Evolutionary conservation across 2,888 invertebrate species (phyloP).

Genomic region (Chymomyza amoena): DNA sequence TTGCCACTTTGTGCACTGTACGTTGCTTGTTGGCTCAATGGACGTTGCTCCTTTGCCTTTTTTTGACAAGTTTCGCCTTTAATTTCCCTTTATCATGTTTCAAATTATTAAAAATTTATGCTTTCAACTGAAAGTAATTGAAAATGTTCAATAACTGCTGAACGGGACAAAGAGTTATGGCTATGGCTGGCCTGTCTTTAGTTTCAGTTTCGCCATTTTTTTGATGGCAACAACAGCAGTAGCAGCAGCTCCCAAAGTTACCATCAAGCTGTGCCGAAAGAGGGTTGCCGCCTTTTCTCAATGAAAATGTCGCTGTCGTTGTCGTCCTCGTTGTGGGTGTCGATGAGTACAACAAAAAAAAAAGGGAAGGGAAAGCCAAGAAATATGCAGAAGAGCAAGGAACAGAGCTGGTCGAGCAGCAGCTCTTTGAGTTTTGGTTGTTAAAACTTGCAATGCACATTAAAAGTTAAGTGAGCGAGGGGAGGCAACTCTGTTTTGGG

Average conservation of each 20-base stretch:
- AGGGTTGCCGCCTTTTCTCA: background rate
- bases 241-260: constrained; percentile 52
- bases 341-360: background rate
- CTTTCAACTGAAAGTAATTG: constrained; percentile 73
- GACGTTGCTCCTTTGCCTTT: constrained; percentile 9
- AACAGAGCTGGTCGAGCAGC: constrained; percentile 9
- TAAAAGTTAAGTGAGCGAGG: constrained; percentile 53
- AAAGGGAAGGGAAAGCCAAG: background rate
- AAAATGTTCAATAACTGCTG: constrained; percentile 73
- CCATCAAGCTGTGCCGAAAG: constrained; percentile 28
- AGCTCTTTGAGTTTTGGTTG: constrained; percentile 37
- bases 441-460: constrained; percentile 53
- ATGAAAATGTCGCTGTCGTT: constrained; percentile 28
- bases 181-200: constrained; percentile 27
- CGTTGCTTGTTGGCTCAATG: background rate
- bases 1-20: constrained; percentile 35
- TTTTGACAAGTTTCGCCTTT: constrained; percentile 71
- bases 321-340: constrained; percentile 17
- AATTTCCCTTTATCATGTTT: constrained; percentile 74
- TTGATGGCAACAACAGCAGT: constrained; percentile 26
- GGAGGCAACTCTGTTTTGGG: background rate
- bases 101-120: constrained; percentile 74
- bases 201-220: constrained; percentile 16
- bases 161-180: constrained; percentile 70
- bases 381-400: background rate